These are phyloP conservation scores for Crematogaster levior DNA, from an alignment of 2,888 invertebrate species.

Conservation along the genomic window DNA sequence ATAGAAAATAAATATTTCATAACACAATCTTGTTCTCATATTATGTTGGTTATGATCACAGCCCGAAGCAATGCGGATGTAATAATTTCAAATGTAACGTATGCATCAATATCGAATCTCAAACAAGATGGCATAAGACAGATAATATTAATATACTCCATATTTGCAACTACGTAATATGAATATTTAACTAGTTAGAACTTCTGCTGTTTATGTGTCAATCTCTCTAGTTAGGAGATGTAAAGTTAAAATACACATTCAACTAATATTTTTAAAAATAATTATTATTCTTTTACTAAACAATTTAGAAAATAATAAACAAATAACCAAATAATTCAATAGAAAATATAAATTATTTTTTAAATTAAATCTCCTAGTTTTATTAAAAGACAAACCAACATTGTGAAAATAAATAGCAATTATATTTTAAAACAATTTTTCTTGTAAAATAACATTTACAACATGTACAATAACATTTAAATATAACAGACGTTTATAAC, in stretches of 20 bases:
- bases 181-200: not conserved
- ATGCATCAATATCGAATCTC: not conserved
- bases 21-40: slow-evolving; percentile 3
- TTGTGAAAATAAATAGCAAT: not conserved
- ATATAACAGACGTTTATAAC: not conserved
- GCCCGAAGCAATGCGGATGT: not conserved
- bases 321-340: not conserved
- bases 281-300: not conserved
- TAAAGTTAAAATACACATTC: not conserved
- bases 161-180: not conserved
- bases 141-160: not conserved
- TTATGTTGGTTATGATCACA: not conserved
- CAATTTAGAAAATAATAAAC: not conserved
- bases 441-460: too few species aligned
- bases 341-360: slow-evolving; percentile 11
- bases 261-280: not conserved
- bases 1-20: slow-evolving; percentile 37
- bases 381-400: not conserved
- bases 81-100: slow-evolving; percentile 13
- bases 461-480: not conserved
- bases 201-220: not conserved
- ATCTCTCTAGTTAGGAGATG: not conserved
- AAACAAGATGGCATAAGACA: not conserved
- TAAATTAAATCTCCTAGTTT: not conserved
- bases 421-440: not conserved